Conservation (phyloP, 2,113 vertebrate genomes). For the Vicugna pacos region DNA sequence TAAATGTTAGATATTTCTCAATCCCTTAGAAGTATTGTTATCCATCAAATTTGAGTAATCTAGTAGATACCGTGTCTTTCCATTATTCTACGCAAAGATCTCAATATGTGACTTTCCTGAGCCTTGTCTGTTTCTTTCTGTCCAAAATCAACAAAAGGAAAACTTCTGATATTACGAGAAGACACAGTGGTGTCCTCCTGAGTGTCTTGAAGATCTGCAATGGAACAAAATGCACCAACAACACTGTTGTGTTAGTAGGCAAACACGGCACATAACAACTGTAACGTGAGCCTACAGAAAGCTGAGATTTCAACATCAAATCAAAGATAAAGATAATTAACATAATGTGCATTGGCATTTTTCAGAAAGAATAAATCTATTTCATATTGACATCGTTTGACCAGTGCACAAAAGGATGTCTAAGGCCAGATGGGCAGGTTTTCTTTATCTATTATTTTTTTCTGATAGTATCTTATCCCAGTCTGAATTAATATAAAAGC, state of each 20-base stretch:
- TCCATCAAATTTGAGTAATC: neutral
- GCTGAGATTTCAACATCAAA: neutral
- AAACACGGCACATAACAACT: neutral
- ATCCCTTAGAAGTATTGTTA: conserved; percentile 43
- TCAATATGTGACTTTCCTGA: neutral
- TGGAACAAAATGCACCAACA: neutral
- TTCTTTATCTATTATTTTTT: neutral
- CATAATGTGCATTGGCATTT: neutral
- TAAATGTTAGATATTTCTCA: conserved; percentile 46
- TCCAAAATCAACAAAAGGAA: neutral
- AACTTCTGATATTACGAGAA: neutral
- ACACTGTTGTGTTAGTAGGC: neutral
- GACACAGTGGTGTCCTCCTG: neutral
- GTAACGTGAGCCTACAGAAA: neutral
- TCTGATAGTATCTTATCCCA: neutral
- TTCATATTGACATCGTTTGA: neutral
- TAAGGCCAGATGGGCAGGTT: neutral
- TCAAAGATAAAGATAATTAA: neutral
- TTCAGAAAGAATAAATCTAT: neutral
- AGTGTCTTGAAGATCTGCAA: neutral
- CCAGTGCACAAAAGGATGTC: neutral
- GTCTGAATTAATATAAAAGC: neutral
- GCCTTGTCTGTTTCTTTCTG: neutral
- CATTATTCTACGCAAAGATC: neutral
- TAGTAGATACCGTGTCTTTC: neutral